phyloP scores from a whole-genome alignment of 2,797 vertebrate species.

The Manis crassicaudata region DNA sequence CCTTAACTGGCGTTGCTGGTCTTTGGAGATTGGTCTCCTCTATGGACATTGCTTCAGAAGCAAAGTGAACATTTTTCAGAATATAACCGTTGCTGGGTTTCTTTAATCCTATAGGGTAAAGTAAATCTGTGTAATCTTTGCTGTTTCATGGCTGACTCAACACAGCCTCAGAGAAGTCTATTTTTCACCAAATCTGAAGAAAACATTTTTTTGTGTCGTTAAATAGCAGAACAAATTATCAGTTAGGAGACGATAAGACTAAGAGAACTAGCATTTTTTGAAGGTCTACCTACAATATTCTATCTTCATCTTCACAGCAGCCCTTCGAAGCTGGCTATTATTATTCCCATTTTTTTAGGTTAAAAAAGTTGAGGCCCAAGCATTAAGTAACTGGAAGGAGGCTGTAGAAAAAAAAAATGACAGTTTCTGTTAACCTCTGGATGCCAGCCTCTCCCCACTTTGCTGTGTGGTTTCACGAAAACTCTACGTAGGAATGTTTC shows the following conservation, averaged over 20 bases:
- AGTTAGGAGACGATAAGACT: neutral
- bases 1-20: conserved; percentile 91
- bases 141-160: neutral
- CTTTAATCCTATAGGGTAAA: conserved; percentile 73
- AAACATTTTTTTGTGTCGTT: neutral
- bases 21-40: conserved; percentile 87
- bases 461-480: neutral
- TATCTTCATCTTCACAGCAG: neutral
- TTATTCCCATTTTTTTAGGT: neutral
- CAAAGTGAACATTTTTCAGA: conserved; percentile 90
- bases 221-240: neutral
- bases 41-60: conserved; percentile 87
- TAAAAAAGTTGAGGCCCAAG: neutral
- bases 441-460: neutral
- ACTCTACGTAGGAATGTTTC: neutral
- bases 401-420: neutral
- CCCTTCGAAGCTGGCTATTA: neutral
- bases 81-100: conserved; percentile 76
- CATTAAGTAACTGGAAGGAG: neutral
- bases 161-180: neutral
- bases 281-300: neutral
- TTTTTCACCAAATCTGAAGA: neutral
- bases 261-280: neutral
- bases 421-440: neutral
- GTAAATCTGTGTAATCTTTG: conserved; percentile 76